A percentile compares a stretch with the other conserved stretches of the same genome.
These are phyloP conservation scores for rabbit (Oryctolagus cuniculus) DNA, from an alignment of 2,113 vertebrate genomes.

Conservation along the genomic window mOryCun1.1 NC_091442.1:58296501-58297000, in stretches of 20 bases:
- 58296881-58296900: background rate
- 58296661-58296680: background rate
- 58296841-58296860: background rate
- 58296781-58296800: background rate
- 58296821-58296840: background rate
- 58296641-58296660: background rate
- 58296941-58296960: background rate
- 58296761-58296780: background rate
- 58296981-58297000: background rate
- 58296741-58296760: background rate
- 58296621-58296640: background rate
- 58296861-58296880: constrained; percentile 29
- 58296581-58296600: background rate
- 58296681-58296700: background rate
- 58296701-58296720: background rate
- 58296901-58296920: background rate
- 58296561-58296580: background rate
- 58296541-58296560: background rate
- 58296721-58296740: background rate
- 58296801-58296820: background rate
- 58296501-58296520: background rate
- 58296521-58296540: background rate
- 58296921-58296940: background rate
- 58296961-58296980: background rate
- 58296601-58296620: background rate